Conservation (phyloP, 2,113 vertebrate species). For the Salvelinus namaycush region DNA sequence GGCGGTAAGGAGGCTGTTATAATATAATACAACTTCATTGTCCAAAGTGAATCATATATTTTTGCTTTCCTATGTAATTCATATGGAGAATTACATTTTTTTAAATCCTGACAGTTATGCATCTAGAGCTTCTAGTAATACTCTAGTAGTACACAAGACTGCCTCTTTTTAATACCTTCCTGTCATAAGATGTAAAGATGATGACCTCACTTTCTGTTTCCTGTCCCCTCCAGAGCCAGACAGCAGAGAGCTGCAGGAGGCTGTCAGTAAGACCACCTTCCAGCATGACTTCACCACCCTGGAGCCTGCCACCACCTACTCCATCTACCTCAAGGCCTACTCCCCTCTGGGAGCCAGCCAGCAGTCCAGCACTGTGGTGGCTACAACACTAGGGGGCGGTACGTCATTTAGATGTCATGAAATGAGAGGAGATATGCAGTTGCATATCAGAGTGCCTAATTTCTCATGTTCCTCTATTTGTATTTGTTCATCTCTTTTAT, state of each 20-base stretch:
- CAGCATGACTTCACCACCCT: constrained; percentile 68
- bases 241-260: constrained; percentile 74
- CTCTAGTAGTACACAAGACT: no score
- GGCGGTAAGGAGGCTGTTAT: constrained; percentile 59
- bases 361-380: constrained; percentile 55
- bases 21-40: no score
- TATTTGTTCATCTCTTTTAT: background rate
- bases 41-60: no score
- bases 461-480: background rate
- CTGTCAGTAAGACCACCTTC: constrained; percentile 73
- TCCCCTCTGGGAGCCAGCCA: constrained; percentile 72
- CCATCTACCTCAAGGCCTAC: constrained; percentile 71
- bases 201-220: background rate
- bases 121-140: no score
- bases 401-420: background rate
- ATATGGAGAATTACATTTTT: no score
- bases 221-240: constrained; percentile 61
- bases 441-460: no score
- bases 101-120: no score
- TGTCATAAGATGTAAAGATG: background rate
- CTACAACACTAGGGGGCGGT: constrained; percentile 72
- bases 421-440: background rate
- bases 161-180: background rate
- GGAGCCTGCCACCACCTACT: constrained; percentile 71
- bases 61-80: background rate